These are phyloP conservation scores for Hiodon alosoides DNA, from an alignment of 2,113 vertebrate genomes.

Conservation along the genomic window DNA sequence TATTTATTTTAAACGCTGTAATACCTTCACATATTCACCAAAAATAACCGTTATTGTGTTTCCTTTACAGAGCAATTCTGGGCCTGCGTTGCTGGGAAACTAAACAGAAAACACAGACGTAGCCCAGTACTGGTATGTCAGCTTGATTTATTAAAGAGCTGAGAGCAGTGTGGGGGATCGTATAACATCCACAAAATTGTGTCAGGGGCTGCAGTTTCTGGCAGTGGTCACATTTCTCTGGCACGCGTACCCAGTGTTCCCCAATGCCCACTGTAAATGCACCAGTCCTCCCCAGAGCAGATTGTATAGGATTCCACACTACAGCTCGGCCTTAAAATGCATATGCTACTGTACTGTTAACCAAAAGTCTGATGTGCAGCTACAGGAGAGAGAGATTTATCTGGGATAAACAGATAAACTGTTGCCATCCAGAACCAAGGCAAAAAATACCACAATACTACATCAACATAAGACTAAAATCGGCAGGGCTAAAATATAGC, in stretches of 20 bases:
- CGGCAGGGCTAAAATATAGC: too few species aligned
- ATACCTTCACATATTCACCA: neutral
- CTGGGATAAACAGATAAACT: neutral
- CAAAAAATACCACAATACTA: too few species aligned
- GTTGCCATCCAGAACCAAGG: too few species aligned
- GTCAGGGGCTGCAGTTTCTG: neutral
- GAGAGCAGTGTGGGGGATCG: neutral
- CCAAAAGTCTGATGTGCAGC: neutral
- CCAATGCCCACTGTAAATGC: neutral
- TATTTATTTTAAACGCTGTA: too few species aligned
- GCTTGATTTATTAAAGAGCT: neutral
- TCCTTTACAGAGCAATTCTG: neutral
- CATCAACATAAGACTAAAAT: too few species aligned
- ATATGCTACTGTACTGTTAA: neutral
- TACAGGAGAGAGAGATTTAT: neutral
- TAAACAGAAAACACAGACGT: slow-evolving; percentile 3
- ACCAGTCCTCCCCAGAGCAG: neutral
- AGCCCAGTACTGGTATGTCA: neutral
- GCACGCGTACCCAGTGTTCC: neutral
- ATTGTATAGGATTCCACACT: neutral
- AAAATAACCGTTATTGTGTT: neutral
- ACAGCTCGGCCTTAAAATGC: neutral
- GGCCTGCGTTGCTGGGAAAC: neutral
- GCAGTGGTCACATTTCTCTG: neutral
- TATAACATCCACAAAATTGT: slow-evolving; percentile 8